Percentiles rank a stretch among this genome's conserved stretches.
Conservation (phyloP, 2,888 invertebrate species). For the Venustoraphidia nigricollis region DNA sequence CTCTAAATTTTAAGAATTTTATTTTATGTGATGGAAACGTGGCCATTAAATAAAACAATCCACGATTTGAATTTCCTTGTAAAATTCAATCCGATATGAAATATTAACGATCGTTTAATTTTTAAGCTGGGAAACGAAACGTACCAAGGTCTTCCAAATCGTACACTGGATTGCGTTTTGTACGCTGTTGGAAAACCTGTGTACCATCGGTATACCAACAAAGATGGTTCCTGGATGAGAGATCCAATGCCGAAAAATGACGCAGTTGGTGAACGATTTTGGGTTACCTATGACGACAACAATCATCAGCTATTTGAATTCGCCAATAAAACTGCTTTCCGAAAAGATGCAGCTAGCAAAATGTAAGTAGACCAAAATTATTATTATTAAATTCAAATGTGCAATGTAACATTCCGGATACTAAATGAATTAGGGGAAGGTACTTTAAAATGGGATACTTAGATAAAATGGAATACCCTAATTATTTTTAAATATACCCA, state of each 20-base stretch:
- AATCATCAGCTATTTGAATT: conserved; percentile 62
- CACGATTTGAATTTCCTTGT: no score
- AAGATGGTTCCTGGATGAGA: conserved; percentile 64
- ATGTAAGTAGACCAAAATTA: neutral
- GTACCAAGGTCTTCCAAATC: conserved; percentile 35
- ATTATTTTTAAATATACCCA: no score
- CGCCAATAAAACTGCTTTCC: conserved; percentile 52
- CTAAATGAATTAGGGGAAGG: no score
- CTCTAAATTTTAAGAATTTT: no score
- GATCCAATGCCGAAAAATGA: conserved; percentile 46
- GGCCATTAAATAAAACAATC: no score
- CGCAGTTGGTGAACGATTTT: conserved; percentile 51
- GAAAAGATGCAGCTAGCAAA: conserved; percentile 38
- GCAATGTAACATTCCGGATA: no score
- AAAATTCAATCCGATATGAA: no score
- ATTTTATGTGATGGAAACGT: no score
- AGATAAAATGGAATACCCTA: no score
- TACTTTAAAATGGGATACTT: no score
- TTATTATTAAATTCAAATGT: no score
- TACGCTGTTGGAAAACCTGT: conserved; percentile 91
- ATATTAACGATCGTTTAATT: no score
- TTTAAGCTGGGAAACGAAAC: conserved; percentile 34
- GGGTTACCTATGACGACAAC: conserved; percentile 69
- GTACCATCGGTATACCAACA: conserved; percentile 42
- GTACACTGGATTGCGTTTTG: conserved; percentile 55